Conservation (phyloP, 2,113 vertebrate species). For the Phaethon lepturus region DNA sequence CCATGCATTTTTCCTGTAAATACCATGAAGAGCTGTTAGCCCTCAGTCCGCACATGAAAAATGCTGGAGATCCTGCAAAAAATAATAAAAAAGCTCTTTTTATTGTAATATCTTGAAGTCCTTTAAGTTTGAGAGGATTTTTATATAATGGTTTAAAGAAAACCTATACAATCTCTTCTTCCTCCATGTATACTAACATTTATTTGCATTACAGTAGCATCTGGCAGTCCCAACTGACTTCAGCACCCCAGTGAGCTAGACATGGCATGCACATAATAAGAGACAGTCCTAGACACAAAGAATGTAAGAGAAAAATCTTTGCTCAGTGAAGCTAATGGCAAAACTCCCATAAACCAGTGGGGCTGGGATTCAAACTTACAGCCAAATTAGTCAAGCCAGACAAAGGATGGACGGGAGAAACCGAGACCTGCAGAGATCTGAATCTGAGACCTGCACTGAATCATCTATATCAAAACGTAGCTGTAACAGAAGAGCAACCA, state of each 20-base stretch:
- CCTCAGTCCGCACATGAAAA: conserved; percentile 52
- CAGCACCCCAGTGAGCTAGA: conserved; percentile 57
- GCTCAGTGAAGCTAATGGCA: conserved; percentile 37
- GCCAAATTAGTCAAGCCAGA: conserved; percentile 48
- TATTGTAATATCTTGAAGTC: conserved; percentile 13
- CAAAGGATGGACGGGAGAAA: conserved; percentile 13
- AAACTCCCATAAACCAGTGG: conserved; percentile 51
- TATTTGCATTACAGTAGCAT: conserved; percentile 55
- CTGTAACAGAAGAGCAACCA: conserved; percentile 43
- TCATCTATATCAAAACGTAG: conserved; percentile 53
- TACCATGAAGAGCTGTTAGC: conserved; percentile 55
- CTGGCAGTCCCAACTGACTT: conserved; percentile 61
- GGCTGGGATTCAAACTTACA: conserved; percentile 6
- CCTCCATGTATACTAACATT: neutral
- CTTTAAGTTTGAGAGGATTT: conserved; percentile 13
- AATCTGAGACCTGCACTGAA: conserved; percentile 42
- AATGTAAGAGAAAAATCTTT: conserved; percentile 36
- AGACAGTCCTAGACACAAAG: conserved; percentile 41
- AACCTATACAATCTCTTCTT: neutral
- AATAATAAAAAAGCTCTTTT: conserved; percentile 8
- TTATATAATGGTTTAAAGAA: conserved; percentile 8
- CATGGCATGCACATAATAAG: conserved; percentile 7
- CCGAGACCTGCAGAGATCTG: conserved; percentile 51
- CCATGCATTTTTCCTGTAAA: conserved; percentile 65
- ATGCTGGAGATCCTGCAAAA: neutral